Conservation (phyloP, 2,113 vertebrate species). For the Arenaria interpres region DNA sequence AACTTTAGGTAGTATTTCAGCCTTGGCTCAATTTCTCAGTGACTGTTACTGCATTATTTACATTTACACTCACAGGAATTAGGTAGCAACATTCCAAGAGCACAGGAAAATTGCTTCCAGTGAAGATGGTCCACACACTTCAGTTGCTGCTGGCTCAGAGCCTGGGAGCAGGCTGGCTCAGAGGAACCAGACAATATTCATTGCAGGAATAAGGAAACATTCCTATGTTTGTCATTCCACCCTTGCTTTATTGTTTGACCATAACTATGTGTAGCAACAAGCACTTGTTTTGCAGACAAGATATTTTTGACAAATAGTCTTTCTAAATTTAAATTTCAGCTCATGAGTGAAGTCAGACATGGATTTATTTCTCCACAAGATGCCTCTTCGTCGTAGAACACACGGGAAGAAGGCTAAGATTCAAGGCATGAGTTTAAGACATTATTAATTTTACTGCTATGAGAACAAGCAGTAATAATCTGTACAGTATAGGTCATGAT, state of each 20-base stretch:
- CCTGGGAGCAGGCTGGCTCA: not conserved
- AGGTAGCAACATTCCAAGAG: not conserved
- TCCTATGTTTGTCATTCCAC: not conserved
- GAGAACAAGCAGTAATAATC: not conserved
- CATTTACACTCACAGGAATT: not conserved
- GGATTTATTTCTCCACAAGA: not conserved
- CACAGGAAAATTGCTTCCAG: not conserved
- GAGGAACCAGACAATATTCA: not conserved
- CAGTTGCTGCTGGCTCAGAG: not conserved
- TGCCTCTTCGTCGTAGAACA: not conserved
- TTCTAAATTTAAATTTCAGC: not conserved
- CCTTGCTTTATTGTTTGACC: not conserved
- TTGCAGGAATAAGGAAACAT: not conserved
- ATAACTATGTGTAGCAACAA: not conserved
- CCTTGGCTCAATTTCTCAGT: not conserved
- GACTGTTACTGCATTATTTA: not conserved
- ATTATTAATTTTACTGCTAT: not conserved
- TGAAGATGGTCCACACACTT: not conserved
- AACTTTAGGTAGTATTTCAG: not conserved
- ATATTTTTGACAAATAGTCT: not conserved
- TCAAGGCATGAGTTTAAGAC: not conserved
- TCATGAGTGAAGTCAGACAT: not conserved
- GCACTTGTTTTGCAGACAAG: not conserved
- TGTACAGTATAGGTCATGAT: not conserved
- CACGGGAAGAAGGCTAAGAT: not conserved